Percentiles rank a stretch among this genome's conserved stretches.
phyloP scores from a whole-genome alignment of 2,797 vertebrate genomes.

The Yasuhikotakia modesta region DNA sequence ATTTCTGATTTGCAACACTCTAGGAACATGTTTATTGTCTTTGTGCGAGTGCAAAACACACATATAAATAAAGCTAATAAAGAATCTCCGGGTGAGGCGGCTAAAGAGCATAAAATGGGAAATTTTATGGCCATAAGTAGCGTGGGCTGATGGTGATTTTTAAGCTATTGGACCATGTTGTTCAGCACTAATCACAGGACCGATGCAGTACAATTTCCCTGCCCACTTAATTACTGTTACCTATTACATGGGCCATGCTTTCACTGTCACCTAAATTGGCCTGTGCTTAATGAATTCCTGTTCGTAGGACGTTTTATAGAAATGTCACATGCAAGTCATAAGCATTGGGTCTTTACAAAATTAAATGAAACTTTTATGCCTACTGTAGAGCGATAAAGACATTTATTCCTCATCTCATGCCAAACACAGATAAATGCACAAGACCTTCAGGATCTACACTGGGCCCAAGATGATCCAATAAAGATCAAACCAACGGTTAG shows the following conservation, averaged over 20 bases:
- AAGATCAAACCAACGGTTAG: neutral
- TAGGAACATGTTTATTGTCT: slow-evolving; percentile 86
- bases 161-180: slow-evolving; percentile 85
- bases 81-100: slow-evolving; percentile 79
- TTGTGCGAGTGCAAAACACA: slow-evolving; percentile 81
- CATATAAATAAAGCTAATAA: slow-evolving; percentile 86
- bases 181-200: slow-evolving; percentile 82
- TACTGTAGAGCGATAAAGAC: neutral
- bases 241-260: slow-evolving; percentile 73
- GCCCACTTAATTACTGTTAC: slow-evolving; percentile 84
- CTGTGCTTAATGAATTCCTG: slow-evolving; percentile 39
- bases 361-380: neutral
- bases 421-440: neutral
- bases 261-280: slow-evolving; percentile 66
- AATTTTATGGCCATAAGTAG: slow-evolving; percentile 90
- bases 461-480: neutral
- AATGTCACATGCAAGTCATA: neutral
- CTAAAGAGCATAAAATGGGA: slow-evolving; percentile 90
- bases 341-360: slow-evolving; percentile 1
- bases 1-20: slow-evolving; percentile 95
- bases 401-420: neutral
- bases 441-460: too few relatives aligned
- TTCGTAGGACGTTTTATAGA: neutral
- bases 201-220: slow-evolving; percentile 75
- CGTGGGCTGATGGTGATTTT: slow-evolving; percentile 85